A percentile compares a stretch with the other conserved stretches of the same genome.
These are phyloP conservation scores for Temnothorax ravouxi DNA, from an alignment of 2,888 invertebrate genomes.

Conservation along the genomic window DNA sequence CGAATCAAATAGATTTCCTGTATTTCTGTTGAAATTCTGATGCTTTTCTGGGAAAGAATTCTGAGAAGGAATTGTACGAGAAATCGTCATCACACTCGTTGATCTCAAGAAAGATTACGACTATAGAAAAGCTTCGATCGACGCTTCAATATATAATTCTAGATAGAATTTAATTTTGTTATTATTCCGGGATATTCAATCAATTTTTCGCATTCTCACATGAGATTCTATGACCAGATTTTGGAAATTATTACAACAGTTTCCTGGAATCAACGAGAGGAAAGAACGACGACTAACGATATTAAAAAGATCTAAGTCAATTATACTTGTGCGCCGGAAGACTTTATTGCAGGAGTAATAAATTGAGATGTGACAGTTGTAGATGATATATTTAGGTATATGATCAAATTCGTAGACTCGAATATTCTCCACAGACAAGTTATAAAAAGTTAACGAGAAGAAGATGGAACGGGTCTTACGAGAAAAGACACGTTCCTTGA, in stretches of 20 bases:
- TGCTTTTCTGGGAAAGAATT: background rate
- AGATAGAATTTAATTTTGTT: background rate
- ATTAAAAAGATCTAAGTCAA: background rate
- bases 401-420: background rate
- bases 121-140: background rate
- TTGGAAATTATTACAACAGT: background rate
- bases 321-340: background rate
- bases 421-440: background rate
- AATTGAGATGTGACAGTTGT: background rate
- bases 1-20: background rate
- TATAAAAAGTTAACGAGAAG: background rate
- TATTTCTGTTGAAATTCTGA: background rate
- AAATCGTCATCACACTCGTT: slow-evolving; percentile 4
- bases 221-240: background rate
- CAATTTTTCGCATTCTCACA: background rate
- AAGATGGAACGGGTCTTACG: background rate
- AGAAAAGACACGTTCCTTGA: background rate
- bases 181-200: background rate
- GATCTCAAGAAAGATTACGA: slow-evolving; percentile 5
- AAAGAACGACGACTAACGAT: background rate
- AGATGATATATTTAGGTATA: slow-evolving; percentile 7
- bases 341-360: background rate
- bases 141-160: slow-evolving; percentile 10
- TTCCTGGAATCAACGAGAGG: background rate
- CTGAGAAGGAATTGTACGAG: background rate